Conservation (phyloP, 2,888 invertebrate species). For the Ryuthela nishihirai region DNA sequence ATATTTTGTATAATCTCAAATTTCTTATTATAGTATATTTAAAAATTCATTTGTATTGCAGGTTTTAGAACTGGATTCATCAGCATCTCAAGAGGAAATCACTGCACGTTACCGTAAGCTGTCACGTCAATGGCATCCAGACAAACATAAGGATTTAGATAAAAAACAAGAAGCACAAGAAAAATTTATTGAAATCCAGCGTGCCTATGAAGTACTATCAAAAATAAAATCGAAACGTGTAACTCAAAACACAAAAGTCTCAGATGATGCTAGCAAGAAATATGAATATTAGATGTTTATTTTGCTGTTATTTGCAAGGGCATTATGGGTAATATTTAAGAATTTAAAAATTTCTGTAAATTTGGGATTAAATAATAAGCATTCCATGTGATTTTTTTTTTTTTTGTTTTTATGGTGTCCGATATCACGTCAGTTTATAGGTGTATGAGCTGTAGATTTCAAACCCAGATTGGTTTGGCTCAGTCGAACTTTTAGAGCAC, state of each 20-base stretch:
- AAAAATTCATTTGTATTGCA: slow-evolving; percentile 46
- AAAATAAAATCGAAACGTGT: slow-evolving; percentile 30
- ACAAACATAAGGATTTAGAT: slow-evolving; percentile 73
- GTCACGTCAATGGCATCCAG: slow-evolving; percentile 84
- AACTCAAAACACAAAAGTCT: slow-evolving; percentile 18
- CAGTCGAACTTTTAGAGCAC: no score
- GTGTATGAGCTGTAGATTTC: no score
- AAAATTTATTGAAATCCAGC: slow-evolving; percentile 86
- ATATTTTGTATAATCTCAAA: not conserved
- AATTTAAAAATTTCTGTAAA: no score
- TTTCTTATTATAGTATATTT: not conserved
- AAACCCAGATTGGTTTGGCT: no score
- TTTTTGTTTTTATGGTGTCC: no score
- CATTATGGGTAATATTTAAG: no score
- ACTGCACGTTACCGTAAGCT: slow-evolving; percentile 74
- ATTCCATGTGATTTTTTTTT: no score
- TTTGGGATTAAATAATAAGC: no score
- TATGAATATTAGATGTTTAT: no score
- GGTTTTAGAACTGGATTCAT: slow-evolving; percentile 71
- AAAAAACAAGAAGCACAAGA: slow-evolving; percentile 70
- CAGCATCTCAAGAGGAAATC: slow-evolving; percentile 79
- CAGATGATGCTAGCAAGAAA: no score
- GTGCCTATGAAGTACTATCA: slow-evolving; percentile 72
- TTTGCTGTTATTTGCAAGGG: no score
- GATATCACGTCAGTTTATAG: no score